Base-by-base conservation (phyloP, 2,888 invertebrate genomes). In the Caenorhabditis sp. region DNA sequence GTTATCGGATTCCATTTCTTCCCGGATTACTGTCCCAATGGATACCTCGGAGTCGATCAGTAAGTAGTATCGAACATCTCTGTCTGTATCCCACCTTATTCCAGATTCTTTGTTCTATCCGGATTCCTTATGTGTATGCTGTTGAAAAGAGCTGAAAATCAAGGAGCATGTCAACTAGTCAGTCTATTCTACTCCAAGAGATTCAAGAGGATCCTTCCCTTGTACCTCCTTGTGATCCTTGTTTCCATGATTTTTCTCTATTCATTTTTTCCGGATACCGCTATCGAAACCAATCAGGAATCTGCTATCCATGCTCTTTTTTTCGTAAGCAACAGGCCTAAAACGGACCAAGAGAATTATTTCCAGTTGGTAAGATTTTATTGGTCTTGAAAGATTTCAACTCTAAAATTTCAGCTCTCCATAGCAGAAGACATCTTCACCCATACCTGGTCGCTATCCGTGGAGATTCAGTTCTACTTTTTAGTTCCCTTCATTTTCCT, bases 381-480 rank as follows among this genome's bases (percentile, higher is more conserved):
- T n/a, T n/a, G n/a, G n/a, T 16, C n/a, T 31, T 38, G 38, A 47
- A 19, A 61, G 56, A 35, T 35, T 35, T 35, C 12, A 19, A 28
- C n/a, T 24, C 12, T 38, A 19, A 44, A 44, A 14, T 56, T 66
- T 31, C 66, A 80, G 80, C 54, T 80, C 14, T 41, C 66, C 28
- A 14, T 56, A 4, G 74, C 81, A 28, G 41, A 56, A 1, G 75
- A 74, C 56, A 68, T 75, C 22, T 81, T 81, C 75, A 75, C 81
- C 16, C 81, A 81, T 47, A 81, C 81, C 4, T 81, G 81, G 81
- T 81, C 81, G n/a, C 26, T 81, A 31, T 68, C 75, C 28, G 75
- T 81, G 7, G 81, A 81, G 54, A 68, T 81, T 38, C 81, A 80
- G 31, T 80, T 66, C 56, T 80, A 80, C 41, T 73, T 80, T 26